Conservation (phyloP, 2,888 invertebrate genomes). For the Pollenia griseotomentosa region DNA sequence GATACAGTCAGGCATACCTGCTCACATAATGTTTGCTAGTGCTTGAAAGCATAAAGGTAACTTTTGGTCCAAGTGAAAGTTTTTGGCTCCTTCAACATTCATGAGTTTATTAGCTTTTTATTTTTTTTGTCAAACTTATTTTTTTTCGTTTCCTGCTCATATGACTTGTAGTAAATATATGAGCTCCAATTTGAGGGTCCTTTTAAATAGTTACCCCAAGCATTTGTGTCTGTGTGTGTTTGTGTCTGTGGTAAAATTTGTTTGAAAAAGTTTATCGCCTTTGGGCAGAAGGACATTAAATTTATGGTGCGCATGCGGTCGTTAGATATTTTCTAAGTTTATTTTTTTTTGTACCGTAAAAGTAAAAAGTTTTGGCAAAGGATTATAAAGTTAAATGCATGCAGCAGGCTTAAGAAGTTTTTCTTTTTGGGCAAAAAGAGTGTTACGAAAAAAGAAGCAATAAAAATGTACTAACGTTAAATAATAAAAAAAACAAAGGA, state of each 20-base stretch:
- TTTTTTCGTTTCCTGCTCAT: background rate
- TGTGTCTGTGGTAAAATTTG: conserved; percentile 37
- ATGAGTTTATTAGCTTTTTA: conserved; percentile 30
- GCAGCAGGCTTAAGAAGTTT: conserved; percentile 69
- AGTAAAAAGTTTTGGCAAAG: conserved; percentile 70
- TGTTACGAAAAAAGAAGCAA: conserved; percentile 19
- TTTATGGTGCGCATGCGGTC: conserved; percentile 73
- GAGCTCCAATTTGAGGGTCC: conserved; percentile 38
- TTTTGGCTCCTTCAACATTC: conserved; percentile 38
- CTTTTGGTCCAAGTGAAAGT: conserved; percentile 59
- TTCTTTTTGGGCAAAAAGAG: conserved; percentile 31
- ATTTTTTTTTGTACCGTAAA: conserved; percentile 39
- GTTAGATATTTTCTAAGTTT: conserved; percentile 64
- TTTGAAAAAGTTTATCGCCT: conserved; percentile 70
- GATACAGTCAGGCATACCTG: background rate
- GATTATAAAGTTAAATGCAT: conserved; percentile 73
- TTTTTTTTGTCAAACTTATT: conserved; percentile 11
- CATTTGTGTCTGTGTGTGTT: conserved; percentile 51
- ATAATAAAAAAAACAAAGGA: background rate
- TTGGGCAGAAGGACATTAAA: conserved; percentile 72
- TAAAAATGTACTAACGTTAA: conserved; percentile 43
- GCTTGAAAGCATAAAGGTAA: conserved; percentile 23
- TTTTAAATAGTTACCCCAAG: conserved; percentile 63
- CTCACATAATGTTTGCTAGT: background rate
- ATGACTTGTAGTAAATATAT: background rate